A percentile compares a stretch with the other conserved stretches of the same genome.
phyloP scores from a whole-genome alignment of 2,888 invertebrate genomes.

The Siphlonurus alternatus region DNA sequence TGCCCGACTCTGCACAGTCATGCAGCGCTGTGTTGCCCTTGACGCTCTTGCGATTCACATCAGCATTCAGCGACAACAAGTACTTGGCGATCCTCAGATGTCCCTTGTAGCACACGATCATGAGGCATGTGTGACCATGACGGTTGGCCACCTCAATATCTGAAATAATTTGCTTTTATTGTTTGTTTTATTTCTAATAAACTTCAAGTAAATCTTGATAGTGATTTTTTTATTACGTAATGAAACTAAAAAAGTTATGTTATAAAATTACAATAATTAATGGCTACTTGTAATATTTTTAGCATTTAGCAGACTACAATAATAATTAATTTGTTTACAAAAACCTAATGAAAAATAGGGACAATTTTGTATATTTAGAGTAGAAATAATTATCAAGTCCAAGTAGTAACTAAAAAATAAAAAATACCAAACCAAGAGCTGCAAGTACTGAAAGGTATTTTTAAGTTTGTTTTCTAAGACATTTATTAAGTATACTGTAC shows the following conservation, averaged over 20 bases:
- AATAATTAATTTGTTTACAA: no score
- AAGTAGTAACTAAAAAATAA: no score
- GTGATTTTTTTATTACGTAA: background rate
- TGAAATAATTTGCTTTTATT: constrained; percentile 24
- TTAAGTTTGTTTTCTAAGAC: no score
- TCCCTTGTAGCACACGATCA: constrained; percentile 96
- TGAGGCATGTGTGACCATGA: constrained; percentile 90
- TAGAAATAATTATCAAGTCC: no score
- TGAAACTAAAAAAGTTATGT: background rate
- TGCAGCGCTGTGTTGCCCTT: constrained; percentile 94
- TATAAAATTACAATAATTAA: no score
- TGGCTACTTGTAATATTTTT: no score
- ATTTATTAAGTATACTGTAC: no score
- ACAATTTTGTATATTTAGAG: no score
- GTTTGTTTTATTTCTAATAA: constrained; percentile 2
- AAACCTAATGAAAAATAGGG: no score
- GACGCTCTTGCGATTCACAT: constrained; percentile 82
- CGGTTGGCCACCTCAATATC: constrained; percentile 93
- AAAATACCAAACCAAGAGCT: no score
- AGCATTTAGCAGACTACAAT: no score
- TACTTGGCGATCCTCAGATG: constrained; percentile 82
- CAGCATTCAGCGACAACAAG: constrained; percentile 68
- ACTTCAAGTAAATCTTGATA: constrained; percentile 1
- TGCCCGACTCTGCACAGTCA: constrained; percentile 94
- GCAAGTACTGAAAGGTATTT: no score